Evolutionary conservation across 2,888 invertebrate species (phyloP).

Genomic region (Aethes cnicana): DNA sequence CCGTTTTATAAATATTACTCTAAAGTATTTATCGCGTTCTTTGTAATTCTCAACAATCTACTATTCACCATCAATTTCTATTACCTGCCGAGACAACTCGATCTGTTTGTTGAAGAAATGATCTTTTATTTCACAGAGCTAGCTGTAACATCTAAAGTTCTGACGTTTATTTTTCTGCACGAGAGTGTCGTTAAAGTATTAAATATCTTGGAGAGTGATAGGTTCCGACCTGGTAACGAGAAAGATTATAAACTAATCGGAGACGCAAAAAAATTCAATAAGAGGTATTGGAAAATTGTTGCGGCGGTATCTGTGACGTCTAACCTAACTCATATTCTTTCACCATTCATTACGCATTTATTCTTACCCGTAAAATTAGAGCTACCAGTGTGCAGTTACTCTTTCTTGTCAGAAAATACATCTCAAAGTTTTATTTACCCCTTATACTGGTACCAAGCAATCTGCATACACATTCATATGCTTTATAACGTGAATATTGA

Average conservation of each 20-base stretch:
- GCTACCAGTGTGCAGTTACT: constrained; percentile 52
- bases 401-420: constrained; percentile 49
- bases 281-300: constrained; percentile 50
- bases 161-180: constrained; percentile 48
- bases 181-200: constrained; percentile 46
- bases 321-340: constrained; percentile 41
- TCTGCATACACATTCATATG: constrained; percentile 54
- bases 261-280: constrained; percentile 49
- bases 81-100: constrained; percentile 38
- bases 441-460: constrained; percentile 55
- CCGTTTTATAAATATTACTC: constrained; percentile 27
- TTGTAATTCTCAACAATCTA: constrained; percentile 13
- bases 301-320: constrained; percentile 44
- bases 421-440: constrained; percentile 47
- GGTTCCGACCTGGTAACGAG: constrained; percentile 48
- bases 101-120: constrained; percentile 53
- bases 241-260: constrained; percentile 43
- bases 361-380: constrained; percentile 40
- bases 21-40: constrained; percentile 9
- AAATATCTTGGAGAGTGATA: constrained; percentile 47
- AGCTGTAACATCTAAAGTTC: constrained; percentile 47
- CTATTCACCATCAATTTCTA: constrained; percentile 29
- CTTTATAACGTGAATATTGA: constrained; percentile 54
- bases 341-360: constrained; percentile 47
- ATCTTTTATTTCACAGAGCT: constrained; percentile 57